Evolutionary conservation across 2,113 vertebrate species (phyloP), one percentile per base, ranked within the genome.

Genomic region (Heteronetta atricapilla): DNA sequence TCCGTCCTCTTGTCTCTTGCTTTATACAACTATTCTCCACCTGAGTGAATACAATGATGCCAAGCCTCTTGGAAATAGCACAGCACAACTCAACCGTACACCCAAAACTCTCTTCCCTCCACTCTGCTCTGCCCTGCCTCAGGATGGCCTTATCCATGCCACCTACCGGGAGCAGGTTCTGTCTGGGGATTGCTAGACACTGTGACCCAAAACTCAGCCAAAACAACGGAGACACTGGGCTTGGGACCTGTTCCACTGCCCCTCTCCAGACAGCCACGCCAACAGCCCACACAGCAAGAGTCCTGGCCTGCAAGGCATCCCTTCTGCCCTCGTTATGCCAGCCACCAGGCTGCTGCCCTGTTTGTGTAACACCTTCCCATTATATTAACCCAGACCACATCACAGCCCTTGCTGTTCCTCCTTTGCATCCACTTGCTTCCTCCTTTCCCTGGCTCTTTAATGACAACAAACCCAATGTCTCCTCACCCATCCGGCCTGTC

Each of bases 211-310:
- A 68, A 4, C 18, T 44, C 58, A 19, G 29, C 3, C 38, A 0
- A 0, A 85, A 53, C 21, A 62, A 40, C 3, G 0, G 0, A 1
- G 19, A 48, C 34, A 34, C 11, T 42, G 5, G 4, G 53, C 53
- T 46, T 21, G 22, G 17, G 79, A 62, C 4, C 14, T 0, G 0
- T 33, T 62, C n/a, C 68, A 60, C 6, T 42, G 58, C 70, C 78
- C 21, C 22, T 10, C 33, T 56, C 34, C 8, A 11, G 17, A 53
- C 4, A 4, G 74, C 40, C 55, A 46, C 69, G 73, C 1, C 0
- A 48, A n/a, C 18, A 19, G 1, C 42, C 36, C 3, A 10, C 66
- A 56, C 58, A 60, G 62, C 58, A 85, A 85, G 38, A 91, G 36
- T 46, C n/a, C 17, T 46, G 46, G 36, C 64, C 64, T 91, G 66